A percentile compares a stretch with the other conserved stretches of the same genome.
Conservation (phyloP, 2,888 invertebrate genomes). For the Polylopha cassiicola region DNA sequence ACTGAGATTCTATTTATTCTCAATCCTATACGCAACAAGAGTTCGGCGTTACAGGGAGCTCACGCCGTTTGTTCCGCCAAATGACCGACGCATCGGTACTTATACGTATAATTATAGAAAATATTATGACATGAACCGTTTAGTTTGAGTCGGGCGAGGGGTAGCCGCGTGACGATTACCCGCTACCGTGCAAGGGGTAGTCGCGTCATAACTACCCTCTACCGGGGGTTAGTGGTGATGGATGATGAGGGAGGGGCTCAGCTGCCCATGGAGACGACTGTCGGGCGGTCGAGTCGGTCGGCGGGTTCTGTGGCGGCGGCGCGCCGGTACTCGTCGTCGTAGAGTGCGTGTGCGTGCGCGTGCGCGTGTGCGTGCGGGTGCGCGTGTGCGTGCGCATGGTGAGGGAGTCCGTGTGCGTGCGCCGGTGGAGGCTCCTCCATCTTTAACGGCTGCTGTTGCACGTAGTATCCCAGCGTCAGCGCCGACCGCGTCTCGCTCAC, state of each 20-base stretch:
- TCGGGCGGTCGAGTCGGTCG: constrained; percentile 67
- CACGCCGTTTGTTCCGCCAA: constrained; percentile 21
- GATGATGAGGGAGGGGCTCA: constrained; percentile 38
- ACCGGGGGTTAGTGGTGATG: not conserved
- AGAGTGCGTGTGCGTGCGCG: constrained; percentile 30
- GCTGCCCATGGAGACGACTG: constrained; percentile 73
- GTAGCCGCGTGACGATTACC: constrained; percentile 1
- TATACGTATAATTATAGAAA: constrained; percentile 19
- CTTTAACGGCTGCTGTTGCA: constrained; percentile 51
- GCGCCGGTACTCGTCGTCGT: constrained; percentile 48
- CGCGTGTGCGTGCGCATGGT: constrained; percentile 27
- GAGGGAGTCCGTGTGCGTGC: constrained; percentile 29
- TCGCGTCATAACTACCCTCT: too few relatives aligned
- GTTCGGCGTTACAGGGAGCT: constrained; percentile 11
- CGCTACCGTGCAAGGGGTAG: too few relatives aligned
- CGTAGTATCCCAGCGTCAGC: constrained; percentile 55
- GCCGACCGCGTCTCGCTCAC: constrained; percentile 40
- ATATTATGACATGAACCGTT: constrained; percentile 19
- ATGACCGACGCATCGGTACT: constrained; percentile 15
- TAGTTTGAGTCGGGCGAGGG: constrained; percentile 11
- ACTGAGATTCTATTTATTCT: constrained; percentile 55
- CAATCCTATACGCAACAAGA: constrained; percentile 16
- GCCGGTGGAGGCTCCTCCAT: constrained; percentile 57
- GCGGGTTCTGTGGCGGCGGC: constrained; percentile 35
- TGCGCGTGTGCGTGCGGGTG: constrained; percentile 28